phyloP scores from a whole-genome alignment of 2,888 invertebrate species.

The Synanthedon myopaeformis region DNA sequence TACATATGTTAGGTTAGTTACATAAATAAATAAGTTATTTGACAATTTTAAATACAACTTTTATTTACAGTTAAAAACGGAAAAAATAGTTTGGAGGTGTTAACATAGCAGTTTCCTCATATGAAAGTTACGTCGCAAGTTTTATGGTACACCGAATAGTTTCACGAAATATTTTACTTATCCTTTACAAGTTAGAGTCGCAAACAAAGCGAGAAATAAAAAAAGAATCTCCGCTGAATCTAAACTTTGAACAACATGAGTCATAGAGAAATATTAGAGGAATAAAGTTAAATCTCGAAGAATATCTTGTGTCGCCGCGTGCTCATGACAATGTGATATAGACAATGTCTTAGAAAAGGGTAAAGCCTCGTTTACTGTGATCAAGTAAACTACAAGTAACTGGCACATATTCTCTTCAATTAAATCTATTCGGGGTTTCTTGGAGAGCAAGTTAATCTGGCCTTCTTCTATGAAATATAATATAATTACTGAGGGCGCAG shows the following conservation, averaged over 20 bases:
- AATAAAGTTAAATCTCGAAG: slow-evolving; percentile 60
- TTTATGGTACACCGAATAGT: background rate
- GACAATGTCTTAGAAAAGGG: slow-evolving; percentile 63
- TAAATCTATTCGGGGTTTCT: background rate
- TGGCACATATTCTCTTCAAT: background rate
- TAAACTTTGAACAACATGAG: slow-evolving; percentile 16
- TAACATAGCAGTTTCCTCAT: too few relatives aligned
- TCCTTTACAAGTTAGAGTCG: background rate
- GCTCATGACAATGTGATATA: slow-evolving; percentile 66
- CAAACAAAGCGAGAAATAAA: background rate
- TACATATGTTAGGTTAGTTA: too few relatives aligned
- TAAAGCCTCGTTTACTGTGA: slow-evolving; percentile 40
- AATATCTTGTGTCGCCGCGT: slow-evolving; percentile 64
- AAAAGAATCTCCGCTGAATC: background rate
- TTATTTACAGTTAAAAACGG: too few relatives aligned
- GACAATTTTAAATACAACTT: too few relatives aligned
- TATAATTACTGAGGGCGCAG: too few relatives aligned
- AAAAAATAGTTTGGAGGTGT: too few relatives aligned
- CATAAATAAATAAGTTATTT: too few relatives aligned
- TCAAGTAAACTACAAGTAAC: background rate
- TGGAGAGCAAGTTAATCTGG: background rate
- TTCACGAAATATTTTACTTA: background rate
- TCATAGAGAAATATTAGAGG: slow-evolving; percentile 51
- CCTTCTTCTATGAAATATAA: too few relatives aligned
- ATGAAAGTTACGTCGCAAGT: background rate